phyloP scores from a whole-genome alignment of 2,797 vertebrate species.

The Eidolon dupreanum region DNA sequence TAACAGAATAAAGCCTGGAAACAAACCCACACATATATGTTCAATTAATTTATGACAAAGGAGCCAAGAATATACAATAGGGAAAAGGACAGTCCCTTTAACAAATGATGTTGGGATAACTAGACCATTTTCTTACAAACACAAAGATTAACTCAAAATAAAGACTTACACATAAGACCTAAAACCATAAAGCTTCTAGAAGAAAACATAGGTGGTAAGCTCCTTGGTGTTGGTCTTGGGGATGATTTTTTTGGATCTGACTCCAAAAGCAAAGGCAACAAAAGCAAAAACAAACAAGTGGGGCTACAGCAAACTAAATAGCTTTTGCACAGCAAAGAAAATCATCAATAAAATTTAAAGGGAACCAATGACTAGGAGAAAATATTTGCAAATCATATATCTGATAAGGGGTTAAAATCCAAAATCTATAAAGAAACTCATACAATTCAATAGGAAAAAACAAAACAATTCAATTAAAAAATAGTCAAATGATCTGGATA shows the following conservation, averaged over 20 bases:
- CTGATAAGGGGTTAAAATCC: not conserved
- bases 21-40: not conserved
- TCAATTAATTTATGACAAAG: not conserved
- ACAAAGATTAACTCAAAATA: not conserved
- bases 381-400: not conserved
- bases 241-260: not conserved
- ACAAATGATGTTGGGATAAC: not conserved
- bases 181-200: not conserved
- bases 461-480: not conserved
- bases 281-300: not conserved
- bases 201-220: not conserved
- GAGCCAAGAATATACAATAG: not conserved
- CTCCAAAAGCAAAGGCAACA: not conserved
- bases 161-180: not conserved
- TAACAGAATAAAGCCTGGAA: not conserved
- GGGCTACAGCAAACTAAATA: not conserved
- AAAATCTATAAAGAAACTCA: not conserved
- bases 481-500: not conserved
- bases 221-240: not conserved
- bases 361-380: not conserved
- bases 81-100: not conserved
- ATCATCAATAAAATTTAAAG: not conserved
- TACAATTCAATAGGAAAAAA: not conserved
- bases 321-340: not conserved
- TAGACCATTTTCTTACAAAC: not conserved